Conservation (phyloP, 2,888 invertebrate species). For the Clitarchus hookeri region DNA sequence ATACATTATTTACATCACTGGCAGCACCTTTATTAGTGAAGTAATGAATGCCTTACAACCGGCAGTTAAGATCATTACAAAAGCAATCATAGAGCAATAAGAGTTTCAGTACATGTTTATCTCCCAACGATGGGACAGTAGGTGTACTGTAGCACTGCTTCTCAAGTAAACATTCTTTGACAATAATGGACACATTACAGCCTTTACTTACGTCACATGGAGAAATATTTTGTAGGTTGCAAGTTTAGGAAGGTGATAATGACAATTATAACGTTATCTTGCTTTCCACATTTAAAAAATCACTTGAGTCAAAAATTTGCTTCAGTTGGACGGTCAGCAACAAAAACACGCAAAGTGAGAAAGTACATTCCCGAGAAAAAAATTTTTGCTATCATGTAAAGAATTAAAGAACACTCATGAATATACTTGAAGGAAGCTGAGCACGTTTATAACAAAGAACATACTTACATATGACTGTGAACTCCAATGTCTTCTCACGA, state of each 20-base stretch:
- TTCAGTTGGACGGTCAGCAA: background rate
- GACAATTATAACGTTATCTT: background rate
- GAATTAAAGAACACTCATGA: background rate
- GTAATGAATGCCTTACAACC: constrained; percentile 8
- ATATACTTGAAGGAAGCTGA: background rate
- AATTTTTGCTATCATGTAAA: background rate
- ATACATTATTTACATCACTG: constrained; percentile 21
- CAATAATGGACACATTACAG: background rate
- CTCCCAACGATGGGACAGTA: background rate
- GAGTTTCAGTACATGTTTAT: background rate
- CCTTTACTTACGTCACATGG: background rate
- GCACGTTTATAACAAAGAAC: background rate
- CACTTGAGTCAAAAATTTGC: background rate
- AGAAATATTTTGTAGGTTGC: background rate
- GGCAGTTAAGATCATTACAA: background rate
- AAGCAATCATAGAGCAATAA: constrained; percentile 14
- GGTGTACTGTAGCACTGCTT: background rate
- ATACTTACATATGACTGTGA: background rate
- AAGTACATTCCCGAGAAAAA: background rate
- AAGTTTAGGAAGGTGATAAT: background rate
- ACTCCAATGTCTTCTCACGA: background rate
- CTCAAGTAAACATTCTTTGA: background rate
- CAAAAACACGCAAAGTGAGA: background rate
- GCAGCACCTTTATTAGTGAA: constrained; percentile 22
- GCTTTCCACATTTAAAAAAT: constrained; percentile 3